Conservation (phyloP, 2,888 invertebrate species). For the Therioaphis trifolii region DNA sequence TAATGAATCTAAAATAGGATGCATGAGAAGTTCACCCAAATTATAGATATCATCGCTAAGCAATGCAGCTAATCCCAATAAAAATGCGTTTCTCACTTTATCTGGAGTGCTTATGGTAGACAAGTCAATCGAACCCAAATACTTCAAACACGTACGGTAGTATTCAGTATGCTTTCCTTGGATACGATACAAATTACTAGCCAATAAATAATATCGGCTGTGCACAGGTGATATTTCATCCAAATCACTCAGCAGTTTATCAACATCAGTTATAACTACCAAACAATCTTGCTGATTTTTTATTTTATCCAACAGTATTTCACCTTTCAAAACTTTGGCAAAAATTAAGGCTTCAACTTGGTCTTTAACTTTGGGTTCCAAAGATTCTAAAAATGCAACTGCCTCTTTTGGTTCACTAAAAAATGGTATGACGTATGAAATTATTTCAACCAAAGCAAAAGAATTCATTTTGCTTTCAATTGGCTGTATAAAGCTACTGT, state of each 20-base stretch:
- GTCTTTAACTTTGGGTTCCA: conserved; percentile 85
- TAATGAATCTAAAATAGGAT: conserved; percentile 90
- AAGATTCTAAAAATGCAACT: conserved; percentile 86
- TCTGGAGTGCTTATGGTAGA: conserved; percentile 75
- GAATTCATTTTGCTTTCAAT: conserved; percentile 98
- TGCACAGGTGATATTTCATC: conserved; percentile 95
- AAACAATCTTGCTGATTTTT: conserved; percentile 80
- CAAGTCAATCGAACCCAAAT: conserved; percentile 80
- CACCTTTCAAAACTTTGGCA: conserved; percentile 88
- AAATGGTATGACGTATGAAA: conserved; percentile 81
- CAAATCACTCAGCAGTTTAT: conserved; percentile 84
- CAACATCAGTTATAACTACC: conserved; percentile 88
- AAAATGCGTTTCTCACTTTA: conserved; percentile 84
- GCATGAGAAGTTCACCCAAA: conserved; percentile 94
- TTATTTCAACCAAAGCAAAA: conserved; percentile 89
- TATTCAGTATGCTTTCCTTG: conserved; percentile 93
- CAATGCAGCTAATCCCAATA: conserved; percentile 92
- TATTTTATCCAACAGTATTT: conserved; percentile 81
- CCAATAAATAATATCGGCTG: conserved; percentile 91
- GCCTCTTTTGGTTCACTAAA: conserved; percentile 85
- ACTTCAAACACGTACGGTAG: conserved; percentile 92
- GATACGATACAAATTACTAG: conserved; percentile 88
- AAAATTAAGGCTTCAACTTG: conserved; percentile 88
- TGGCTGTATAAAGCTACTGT: conserved; percentile 89
- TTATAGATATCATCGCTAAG: conserved; percentile 96